Conservation (phyloP, 2,113 vertebrate species). For the Rhabdomys dilectus region DNA sequence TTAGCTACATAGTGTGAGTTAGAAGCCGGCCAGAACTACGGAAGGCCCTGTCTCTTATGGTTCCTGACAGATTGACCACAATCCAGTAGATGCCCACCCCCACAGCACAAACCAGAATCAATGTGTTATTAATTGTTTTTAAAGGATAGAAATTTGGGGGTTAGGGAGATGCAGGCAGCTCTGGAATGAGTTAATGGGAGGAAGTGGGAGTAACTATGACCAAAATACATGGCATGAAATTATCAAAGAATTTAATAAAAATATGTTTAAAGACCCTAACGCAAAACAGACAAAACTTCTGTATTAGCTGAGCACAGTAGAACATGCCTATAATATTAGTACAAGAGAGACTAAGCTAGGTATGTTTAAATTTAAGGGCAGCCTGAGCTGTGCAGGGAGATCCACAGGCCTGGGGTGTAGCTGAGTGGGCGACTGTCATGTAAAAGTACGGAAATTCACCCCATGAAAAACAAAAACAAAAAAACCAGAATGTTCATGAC, state of each 20-base stretch:
- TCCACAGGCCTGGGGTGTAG: neutral
- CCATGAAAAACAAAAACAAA: neutral
- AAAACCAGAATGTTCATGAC: neutral
- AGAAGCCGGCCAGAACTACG: neutral
- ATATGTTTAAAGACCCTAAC: neutral
- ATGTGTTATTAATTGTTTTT: neutral
- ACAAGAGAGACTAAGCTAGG: neutral
- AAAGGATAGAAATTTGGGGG: neutral
- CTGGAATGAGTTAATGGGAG: neutral
- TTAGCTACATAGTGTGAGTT: neutral
- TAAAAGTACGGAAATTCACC: neutral
- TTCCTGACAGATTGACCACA: neutral
- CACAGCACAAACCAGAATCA: neutral
- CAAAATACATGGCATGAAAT: neutral
- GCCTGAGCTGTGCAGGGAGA: neutral
- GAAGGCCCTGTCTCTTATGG: neutral
- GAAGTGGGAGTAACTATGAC: neutral
- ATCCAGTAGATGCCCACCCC: neutral
- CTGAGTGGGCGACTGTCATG: neutral
- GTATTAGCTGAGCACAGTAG: neutral
- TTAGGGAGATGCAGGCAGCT: neutral
- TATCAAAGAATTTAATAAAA: neutral
- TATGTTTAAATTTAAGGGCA: neutral
- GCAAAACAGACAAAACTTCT: neutral
- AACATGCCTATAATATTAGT: neutral